Percentiles rank a stretch among this genome's conserved stretches.
These are phyloP conservation scores for Mellilla xanthometata DNA, from an alignment of 2,888 invertebrate genomes.

Conservation along the genomic window DNA sequence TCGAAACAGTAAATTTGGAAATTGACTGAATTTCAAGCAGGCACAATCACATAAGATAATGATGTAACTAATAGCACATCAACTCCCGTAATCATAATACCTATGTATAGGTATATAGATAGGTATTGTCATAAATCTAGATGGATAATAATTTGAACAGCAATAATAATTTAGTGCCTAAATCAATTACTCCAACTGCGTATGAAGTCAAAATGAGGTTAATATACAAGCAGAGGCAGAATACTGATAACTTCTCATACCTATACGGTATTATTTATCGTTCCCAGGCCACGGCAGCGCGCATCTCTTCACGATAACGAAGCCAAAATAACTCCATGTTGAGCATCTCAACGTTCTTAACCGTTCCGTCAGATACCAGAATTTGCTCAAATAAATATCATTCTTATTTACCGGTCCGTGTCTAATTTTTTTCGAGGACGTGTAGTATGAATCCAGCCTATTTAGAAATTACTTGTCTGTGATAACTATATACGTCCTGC, in stretches of 20 bases:
- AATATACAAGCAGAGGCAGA: slow-evolving; percentile 40
- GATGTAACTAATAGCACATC: too few species aligned
- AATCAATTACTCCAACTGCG: slow-evolving; percentile 13
- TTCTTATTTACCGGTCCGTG: slow-evolving; percentile 37
- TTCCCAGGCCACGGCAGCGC: slow-evolving; percentile 58
- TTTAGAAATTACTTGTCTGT: background rate
- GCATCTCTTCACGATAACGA: slow-evolving; percentile 65
- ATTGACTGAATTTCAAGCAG: too few species aligned
- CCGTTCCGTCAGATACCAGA: slow-evolving; percentile 58
- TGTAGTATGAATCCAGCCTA: background rate
- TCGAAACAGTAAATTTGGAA: too few species aligned
- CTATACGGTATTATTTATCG: slow-evolving; percentile 67
- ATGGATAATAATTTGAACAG: background rate
- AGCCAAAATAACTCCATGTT: slow-evolving; percentile 72
- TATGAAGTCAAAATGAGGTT: slow-evolving; percentile 14
- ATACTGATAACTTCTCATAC: slow-evolving; percentile 60
- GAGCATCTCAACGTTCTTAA: slow-evolving; percentile 63
- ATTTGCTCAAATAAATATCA: slow-evolving; percentile 38
- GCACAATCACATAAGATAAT: too few species aligned
- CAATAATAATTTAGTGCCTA: slow-evolving; percentile 1
- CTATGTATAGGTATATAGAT: too few species aligned
- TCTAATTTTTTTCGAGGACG: background rate
- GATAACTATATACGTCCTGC: too few species aligned
- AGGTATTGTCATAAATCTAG: background rate
- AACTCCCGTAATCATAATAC: too few species aligned